Percentiles rank a stretch among this genome's conserved stretches.
These are phyloP conservation scores for Leptinotarsa undecemlineata DNA, from an alignment of 1,140 invertebrate species.

Conservation along the genomic window DNA sequence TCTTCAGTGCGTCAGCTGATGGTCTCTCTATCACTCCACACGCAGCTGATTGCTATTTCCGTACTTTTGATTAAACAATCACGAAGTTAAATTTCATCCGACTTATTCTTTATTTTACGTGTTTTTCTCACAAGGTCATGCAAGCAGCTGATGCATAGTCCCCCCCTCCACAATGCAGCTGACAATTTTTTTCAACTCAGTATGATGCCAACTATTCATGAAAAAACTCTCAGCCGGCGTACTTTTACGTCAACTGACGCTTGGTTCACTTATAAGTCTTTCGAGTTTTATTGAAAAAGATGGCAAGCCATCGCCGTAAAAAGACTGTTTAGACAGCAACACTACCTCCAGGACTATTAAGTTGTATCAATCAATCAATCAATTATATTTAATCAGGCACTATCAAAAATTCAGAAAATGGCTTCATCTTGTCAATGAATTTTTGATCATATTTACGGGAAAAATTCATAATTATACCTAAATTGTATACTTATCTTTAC, in stretches of 20 bases:
- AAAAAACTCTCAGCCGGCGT: too few relatives aligned
- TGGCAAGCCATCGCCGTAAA: conserved; percentile 11
- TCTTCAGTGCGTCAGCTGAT: conserved; percentile 21
- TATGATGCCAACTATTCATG: too few relatives aligned
- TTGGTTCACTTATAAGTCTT: not conserved
- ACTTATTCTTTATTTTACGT: conserved; percentile 10
- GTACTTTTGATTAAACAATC: conserved; percentile 16
- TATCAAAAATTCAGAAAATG: too few relatives aligned
- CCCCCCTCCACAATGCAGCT: too few relatives aligned
- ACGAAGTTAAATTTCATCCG: conserved; percentile 9
- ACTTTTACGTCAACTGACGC: not conserved
- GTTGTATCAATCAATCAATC: too few relatives aligned
- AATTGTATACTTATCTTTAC: too few relatives aligned
- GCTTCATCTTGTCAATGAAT: too few relatives aligned
- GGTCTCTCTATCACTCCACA: conserved; percentile 8
- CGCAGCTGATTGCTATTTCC: conserved; percentile 17
- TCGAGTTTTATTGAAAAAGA: not conserved
- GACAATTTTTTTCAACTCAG: too few relatives aligned
- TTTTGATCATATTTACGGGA: too few relatives aligned
- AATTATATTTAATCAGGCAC: too few relatives aligned
- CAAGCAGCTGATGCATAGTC: not conserved
- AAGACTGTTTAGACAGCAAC: not conserved
- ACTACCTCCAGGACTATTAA: conserved; percentile 2
- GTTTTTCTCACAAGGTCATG: conserved; percentile 16
- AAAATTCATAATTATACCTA: too few relatives aligned